Conservation (phyloP, 2,797 vertebrate genomes). For the Leucoraja ocellata region DNA sequence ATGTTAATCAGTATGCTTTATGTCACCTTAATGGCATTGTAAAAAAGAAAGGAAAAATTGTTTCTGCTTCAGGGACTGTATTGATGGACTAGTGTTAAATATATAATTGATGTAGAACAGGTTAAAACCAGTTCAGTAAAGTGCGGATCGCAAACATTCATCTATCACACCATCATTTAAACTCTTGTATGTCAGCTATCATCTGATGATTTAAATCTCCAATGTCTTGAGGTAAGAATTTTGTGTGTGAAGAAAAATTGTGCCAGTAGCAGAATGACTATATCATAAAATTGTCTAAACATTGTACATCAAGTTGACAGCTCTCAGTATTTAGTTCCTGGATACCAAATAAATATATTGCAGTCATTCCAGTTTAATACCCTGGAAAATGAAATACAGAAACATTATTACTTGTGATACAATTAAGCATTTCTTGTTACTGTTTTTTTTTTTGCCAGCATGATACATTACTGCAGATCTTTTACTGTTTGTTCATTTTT, state of each 20-base stretch:
- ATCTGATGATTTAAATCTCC: conserved; percentile 18
- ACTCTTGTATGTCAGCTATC: conserved; percentile 19
- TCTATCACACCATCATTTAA: conserved; percentile 17
- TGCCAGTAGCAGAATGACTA: not conserved
- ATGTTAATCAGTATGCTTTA: conserved; percentile 14
- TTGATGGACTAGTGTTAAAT: conserved; percentile 49
- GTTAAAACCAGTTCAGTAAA: conserved; percentile 50
- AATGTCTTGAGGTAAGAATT: conserved; percentile 25
- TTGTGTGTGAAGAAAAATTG: not conserved
- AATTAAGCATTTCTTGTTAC: not conserved
- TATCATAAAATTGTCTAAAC: not conserved
- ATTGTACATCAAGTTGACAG: not conserved
- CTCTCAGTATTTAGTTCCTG: not conserved
- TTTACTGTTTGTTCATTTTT: not conserved
- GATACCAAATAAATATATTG: not conserved
- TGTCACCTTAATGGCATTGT: conserved; percentile 35
- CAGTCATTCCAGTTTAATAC: not conserved
- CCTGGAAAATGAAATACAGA: not conserved
- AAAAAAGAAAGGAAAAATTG: not conserved
- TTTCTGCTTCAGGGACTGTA: conserved; percentile 49
- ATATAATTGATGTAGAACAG: conserved; percentile 52
- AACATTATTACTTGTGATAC: not conserved
- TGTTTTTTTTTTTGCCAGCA: not conserved
- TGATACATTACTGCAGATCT: not conserved
- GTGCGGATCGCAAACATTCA: conserved; percentile 25